Percentiles rank a stretch among this genome's conserved stretches.
Evolutionary conservation across 2,797 vertebrate species (phyloP).

Genomic region (Cottoperca gobio): DNA sequence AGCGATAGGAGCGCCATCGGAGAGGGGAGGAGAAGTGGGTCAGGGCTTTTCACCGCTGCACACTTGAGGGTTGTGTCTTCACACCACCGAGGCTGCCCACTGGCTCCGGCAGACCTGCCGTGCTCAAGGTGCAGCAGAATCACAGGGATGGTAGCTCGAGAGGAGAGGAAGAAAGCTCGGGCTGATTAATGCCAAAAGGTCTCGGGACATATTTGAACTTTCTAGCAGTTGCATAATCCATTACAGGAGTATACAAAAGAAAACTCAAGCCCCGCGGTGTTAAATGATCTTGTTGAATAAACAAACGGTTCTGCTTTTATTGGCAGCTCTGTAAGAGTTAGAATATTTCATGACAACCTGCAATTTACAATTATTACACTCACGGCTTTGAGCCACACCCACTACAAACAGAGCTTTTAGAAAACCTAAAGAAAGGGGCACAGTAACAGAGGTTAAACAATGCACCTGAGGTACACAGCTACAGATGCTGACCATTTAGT

Average conservation of each 20-base stretch:
- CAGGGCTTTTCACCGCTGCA: conserved; percentile 47
- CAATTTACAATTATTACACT: conserved; percentile 16
- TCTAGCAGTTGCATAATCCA: conserved; percentile 35
- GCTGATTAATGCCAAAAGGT: conserved; percentile 13
- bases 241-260: conserved; percentile 21
- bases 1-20: conserved; percentile 58
- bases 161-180: background rate
- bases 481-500: background rate
- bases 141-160: background rate
- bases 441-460: background rate
- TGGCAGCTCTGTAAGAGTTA: conserved; percentile 22
- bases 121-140: conserved; percentile 1
- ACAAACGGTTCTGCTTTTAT: conserved; percentile 12
- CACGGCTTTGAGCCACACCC: conserved; percentile 44
- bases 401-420: conserved; percentile 10
- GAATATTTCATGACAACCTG: conserved; percentile 16
- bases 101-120: conserved; percentile 19
- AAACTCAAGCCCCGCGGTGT: conserved; percentile 7
- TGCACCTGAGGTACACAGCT: background rate
- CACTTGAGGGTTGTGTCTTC: conserved; percentile 36
- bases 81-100: conserved; percentile 33
- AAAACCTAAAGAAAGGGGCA: conserved; percentile 14
- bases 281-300: conserved; percentile 31
- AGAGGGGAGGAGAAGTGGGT: conserved; percentile 57
- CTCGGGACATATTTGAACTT: conserved; percentile 1